Evolutionary conservation across 1,140 invertebrate species (phyloP).

Genomic region (Homalodisca vitripennis): DNA sequence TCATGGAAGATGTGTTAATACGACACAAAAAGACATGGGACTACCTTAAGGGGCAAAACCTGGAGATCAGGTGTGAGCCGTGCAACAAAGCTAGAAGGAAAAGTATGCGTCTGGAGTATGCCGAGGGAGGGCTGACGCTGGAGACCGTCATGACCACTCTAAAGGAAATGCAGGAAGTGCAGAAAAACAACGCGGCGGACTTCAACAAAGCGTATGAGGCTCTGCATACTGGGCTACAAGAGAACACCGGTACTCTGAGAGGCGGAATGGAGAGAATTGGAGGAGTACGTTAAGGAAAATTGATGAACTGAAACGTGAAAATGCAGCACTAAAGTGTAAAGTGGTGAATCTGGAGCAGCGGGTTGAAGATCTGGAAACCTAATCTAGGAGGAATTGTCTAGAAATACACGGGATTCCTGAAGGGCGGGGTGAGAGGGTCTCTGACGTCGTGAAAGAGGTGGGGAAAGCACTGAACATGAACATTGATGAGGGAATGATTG

Average conservation of each 20-base stretch:
- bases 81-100: background rate
- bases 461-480: slow-evolving; percentile 9
- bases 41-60: background rate
- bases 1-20: background rate
- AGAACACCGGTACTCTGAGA: background rate
- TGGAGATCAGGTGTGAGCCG: background rate
- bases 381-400: background rate
- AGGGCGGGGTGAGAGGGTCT: background rate
- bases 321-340: background rate
- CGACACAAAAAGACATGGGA: background rate
- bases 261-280: background rate
- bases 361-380: background rate
- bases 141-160: background rate
- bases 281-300: background rate
- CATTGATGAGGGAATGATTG: slow-evolving; percentile 5
- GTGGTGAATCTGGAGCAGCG: background rate
- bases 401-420: slow-evolving; percentile 4
- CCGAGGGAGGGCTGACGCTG: background rate
- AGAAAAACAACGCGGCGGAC: background rate
- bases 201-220: background rate
- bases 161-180: slow-evolving; percentile 1
- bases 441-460: slow-evolving; percentile 1
- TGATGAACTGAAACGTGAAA: background rate
- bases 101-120: background rate
- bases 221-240: background rate